A percentile compares a stretch with the other conserved stretches of the same genome.
Conservation (phyloP, 2,113 vertebrate genomes). For the Polypterus bichir region DNA sequence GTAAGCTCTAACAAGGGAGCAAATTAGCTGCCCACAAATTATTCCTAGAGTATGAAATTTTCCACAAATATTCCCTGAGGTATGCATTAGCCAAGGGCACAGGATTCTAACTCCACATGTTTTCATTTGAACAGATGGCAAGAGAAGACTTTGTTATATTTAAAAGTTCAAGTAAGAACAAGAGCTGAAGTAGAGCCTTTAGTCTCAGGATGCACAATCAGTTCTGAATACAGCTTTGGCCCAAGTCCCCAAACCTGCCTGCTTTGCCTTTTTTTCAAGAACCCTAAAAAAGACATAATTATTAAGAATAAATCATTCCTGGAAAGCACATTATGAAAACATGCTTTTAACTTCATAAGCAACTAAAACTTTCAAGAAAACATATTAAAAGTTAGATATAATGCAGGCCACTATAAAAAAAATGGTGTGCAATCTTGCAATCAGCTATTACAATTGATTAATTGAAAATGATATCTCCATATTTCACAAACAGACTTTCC, state of each 20-base stretch:
- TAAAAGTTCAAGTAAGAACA: constrained; percentile 14
- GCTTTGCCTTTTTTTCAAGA: neutral
- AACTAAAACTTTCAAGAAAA: too few species aligned
- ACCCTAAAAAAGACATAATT: neutral
- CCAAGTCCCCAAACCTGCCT: neutral
- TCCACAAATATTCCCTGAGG: constrained; percentile 50
- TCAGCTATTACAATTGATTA: too few species aligned
- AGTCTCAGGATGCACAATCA: constrained; percentile 3
- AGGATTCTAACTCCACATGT: constrained; percentile 55
- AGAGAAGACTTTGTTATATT: constrained; percentile 33
- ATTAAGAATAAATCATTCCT: neutral
- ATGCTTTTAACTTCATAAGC: too few species aligned
- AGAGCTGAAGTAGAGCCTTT: neutral
- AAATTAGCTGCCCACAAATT: constrained; percentile 58
- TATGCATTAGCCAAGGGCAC: constrained; percentile 52
- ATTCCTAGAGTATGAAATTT: constrained; percentile 57
- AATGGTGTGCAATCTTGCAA: too few species aligned
- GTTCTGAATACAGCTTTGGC: constrained; percentile 1
- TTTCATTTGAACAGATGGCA: constrained; percentile 56
- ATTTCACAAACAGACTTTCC: too few species aligned
- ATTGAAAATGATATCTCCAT: too few species aligned
- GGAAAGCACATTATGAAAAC: too few species aligned
- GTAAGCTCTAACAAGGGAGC: constrained; percentile 48
- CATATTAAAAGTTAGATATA: too few species aligned
- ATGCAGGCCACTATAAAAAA: too few species aligned